Percentiles rank a stretch among this genome's conserved stretches.
phyloP scores from a whole-genome alignment of 1,140 invertebrate genomes.

The Agrypnia vestita region DNA sequence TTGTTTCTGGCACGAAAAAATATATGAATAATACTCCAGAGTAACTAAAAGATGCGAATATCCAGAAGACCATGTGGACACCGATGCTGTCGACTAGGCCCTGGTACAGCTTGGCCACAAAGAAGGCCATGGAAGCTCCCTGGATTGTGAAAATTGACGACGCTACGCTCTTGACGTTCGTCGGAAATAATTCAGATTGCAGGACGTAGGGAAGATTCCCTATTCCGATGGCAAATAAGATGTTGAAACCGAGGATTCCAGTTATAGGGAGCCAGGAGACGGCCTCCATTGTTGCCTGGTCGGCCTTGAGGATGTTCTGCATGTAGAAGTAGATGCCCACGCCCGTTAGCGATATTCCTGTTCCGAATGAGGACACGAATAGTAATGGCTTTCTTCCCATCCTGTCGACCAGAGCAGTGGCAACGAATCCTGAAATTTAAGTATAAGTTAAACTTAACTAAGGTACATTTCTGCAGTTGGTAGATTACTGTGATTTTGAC shows the following conservation, averaged over 20 bases:
- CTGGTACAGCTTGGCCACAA: constrained; percentile 75
- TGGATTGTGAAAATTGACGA: constrained; percentile 68
- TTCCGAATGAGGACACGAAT: constrained; percentile 74
- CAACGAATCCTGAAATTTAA: constrained; percentile 73
- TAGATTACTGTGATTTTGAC: too few species aligned
- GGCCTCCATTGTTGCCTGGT: constrained; percentile 62
- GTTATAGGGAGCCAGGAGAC: constrained; percentile 72
- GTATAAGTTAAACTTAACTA: too few species aligned
- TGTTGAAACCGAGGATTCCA: constrained; percentile 75
- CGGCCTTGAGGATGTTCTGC: constrained; percentile 64
- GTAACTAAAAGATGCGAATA: constrained; percentile 73
- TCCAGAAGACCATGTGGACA: constrained; percentile 74
- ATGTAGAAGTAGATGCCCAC: constrained; percentile 73
- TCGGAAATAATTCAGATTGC: constrained; percentile 77
- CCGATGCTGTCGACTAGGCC: constrained; percentile 72
- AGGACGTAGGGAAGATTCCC: constrained; percentile 77
- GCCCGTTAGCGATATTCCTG: constrained; percentile 72
- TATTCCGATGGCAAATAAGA: constrained; percentile 74
- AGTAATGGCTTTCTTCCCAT: constrained; percentile 82
- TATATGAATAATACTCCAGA: constrained; percentile 74
- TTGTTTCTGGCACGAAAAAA: constrained; percentile 83
- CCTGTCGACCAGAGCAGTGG: constrained; percentile 81
- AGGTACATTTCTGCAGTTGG: too few species aligned
- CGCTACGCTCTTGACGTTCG: constrained; percentile 76
- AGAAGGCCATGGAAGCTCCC: constrained; percentile 70